Percentiles rank a stretch among this genome's conserved stretches.
These are phyloP conservation scores for Daboia siamensis DNA, from an alignment of 2,113 vertebrate species.

Conservation along the genomic window DNA sequence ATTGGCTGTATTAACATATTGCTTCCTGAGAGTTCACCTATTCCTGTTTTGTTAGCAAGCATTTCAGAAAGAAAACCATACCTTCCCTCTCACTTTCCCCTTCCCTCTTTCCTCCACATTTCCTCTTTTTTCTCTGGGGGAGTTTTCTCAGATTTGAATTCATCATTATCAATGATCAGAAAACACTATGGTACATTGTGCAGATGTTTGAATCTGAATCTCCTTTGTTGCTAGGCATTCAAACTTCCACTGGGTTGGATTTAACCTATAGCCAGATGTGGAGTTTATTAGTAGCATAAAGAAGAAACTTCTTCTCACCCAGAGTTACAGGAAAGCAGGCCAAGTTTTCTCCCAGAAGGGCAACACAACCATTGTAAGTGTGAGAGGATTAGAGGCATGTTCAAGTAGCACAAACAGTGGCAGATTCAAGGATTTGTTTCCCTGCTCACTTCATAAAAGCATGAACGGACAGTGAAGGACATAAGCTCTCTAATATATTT, in stretches of 20 bases:
- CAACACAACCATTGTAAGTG: neutral
- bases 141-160: neutral
- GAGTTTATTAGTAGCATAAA: slow-evolving; percentile 22
- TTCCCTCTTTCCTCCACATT: no score
- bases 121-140: neutral
- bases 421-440: slow-evolving; percentile 1
- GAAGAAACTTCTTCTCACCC: neutral
- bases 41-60: neutral
- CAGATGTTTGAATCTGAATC: slow-evolving; percentile 44
- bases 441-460: neutral
- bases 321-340: neutral
- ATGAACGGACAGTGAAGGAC: neutral
- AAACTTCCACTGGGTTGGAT: slow-evolving; percentile 35
- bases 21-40: neutral
- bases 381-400: slow-evolving; percentile 14
- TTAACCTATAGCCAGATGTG: slow-evolving; percentile 34
- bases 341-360: neutral
- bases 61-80: neutral
- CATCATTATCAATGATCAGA: neutral
- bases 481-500: neutral
- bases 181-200: slow-evolving; percentile 21
- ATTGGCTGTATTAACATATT: neutral
- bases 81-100: no score
- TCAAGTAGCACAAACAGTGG: slow-evolving; percentile 21
- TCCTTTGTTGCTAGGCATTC: slow-evolving; percentile 34